Percentiles rank a stretch among this genome's conserved stretches.
These are phyloP conservation scores for Caenorhabditis becei DNA, from an alignment of 2,888 invertebrate genomes.

Conservation along the genomic window DNA sequence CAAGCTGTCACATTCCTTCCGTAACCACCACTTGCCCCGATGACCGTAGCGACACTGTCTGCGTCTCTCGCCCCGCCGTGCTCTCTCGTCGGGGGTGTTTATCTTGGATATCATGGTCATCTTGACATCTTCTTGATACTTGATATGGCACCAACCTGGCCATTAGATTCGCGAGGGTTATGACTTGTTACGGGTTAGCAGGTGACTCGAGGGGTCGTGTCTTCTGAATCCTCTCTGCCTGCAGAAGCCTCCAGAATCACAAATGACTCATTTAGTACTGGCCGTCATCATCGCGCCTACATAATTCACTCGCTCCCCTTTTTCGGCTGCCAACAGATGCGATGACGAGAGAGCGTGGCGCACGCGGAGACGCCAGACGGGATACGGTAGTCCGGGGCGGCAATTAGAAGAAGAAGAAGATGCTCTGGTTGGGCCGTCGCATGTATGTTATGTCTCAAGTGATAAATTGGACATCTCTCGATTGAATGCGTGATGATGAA, in stretches of 20 bases:
- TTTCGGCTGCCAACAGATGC: constrained; percentile 56
- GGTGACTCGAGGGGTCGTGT: constrained; percentile 1
- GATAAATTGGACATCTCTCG: constrained; percentile 55
- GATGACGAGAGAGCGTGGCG: constrained; percentile 6
- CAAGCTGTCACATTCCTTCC: constrained; percentile 47
- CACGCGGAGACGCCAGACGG: constrained; percentile 7
- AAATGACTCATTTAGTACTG: constrained; percentile 30
- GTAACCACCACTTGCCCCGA: not conserved
- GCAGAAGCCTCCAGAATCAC: not conserved
- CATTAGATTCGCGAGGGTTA: constrained; percentile 24
- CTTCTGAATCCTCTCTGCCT: not conserved
- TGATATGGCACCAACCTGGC: constrained; percentile 38
- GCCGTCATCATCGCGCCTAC: constrained; percentile 37
- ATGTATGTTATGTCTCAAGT: constrained; percentile 57
- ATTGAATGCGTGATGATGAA: constrained; percentile 48
- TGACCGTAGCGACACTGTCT: constrained; percentile 34
- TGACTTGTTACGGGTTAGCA: not conserved
- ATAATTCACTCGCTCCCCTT: constrained; percentile 53
- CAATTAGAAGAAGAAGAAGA: constrained; percentile 40
- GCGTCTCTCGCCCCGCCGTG: constrained; percentile 10
- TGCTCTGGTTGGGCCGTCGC: constrained; percentile 42
- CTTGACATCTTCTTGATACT: constrained; percentile 57
- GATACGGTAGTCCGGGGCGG: constrained; percentile 49
- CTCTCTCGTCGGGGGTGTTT: constrained; percentile 25
- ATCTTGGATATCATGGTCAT: constrained; percentile 43